Evolutionary conservation across 2,888 invertebrate species (phyloP).

Genomic region (Mesorhabditis spiculigera): DNA sequence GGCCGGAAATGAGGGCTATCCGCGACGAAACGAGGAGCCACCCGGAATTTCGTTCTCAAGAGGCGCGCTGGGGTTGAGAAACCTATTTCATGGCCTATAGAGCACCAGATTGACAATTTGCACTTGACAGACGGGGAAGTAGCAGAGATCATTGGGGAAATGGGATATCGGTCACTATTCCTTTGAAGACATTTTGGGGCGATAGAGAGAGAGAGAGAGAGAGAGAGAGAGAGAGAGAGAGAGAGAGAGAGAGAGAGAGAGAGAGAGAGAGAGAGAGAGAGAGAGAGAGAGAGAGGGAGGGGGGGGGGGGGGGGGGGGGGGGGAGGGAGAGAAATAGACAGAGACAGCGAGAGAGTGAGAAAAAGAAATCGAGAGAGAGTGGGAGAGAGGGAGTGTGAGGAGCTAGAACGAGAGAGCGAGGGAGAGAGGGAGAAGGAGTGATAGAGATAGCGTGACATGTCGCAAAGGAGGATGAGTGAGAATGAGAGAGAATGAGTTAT

Average conservation of each 20-base stretch:
- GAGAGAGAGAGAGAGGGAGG: not conserved
- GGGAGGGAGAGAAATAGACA: constrained; percentile 1
- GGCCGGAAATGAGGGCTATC: no score
- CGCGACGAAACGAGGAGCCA: no score
- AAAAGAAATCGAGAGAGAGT: no score
- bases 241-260: no score
- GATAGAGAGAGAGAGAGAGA: constrained; percentile 2
- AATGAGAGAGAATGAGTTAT: not conserved
- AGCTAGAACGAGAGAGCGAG: no score
- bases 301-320: constrained; percentile 7
- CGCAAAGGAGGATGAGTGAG: constrained; percentile 9
- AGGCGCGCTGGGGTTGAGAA: no score
- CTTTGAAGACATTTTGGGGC: constrained; percentile 7
- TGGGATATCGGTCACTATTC: constrained; percentile 10
- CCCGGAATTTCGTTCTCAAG: no score
- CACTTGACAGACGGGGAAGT: not conserved
- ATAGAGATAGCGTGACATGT: not conserved
- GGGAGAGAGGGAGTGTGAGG: not conserved
- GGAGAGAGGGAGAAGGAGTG: not conserved
- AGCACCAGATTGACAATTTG: no score
- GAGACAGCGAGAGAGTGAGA: no score
- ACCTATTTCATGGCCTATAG: no score
- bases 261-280: no score
- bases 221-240: no score
- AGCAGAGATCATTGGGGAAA: constrained; percentile 11